A percentile compares a stretch with the other conserved stretches of the same genome.
These are phyloP conservation scores for Geophilus truncorum DNA, from an alignment of 2,888 invertebrate species.

Conservation along the genomic window DNA sequence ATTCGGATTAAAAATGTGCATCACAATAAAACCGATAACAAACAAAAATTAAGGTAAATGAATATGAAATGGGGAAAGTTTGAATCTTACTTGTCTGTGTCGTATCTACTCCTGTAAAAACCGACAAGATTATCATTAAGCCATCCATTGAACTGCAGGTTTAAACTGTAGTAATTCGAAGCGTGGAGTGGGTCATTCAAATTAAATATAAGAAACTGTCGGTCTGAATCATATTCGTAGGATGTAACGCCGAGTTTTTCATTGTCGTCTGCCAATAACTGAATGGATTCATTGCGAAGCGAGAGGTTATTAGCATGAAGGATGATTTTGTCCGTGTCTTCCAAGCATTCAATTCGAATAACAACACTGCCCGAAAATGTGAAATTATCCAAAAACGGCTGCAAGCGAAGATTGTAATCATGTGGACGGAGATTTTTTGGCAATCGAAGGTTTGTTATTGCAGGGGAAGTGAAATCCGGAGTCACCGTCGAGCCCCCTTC, in stretches of 20 bases:
- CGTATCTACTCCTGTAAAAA: not conserved
- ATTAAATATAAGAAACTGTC: not conserved
- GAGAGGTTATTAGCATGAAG: not conserved
- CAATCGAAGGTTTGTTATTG: constrained; percentile 51
- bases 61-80: not conserved
- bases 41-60: not conserved
- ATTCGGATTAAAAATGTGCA: not conserved
- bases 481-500: not conserved
- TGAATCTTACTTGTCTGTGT: not conserved
- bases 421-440: constrained; percentile 64
- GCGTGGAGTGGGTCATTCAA: not conserved
- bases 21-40: not conserved
- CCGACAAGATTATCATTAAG: not conserved
- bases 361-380: constrained; percentile 64
- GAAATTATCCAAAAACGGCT: constrained; percentile 65
- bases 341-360: constrained; percentile 56
- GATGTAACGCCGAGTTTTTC: not conserved
- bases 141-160: not conserved
- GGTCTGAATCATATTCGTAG: not conserved
- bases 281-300: not conserved
- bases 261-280: not conserved
- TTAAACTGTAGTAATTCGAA: not conserved
- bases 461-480: not conserved
- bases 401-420: constrained; percentile 63
- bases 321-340: constrained; percentile 55